Percentiles rank a stretch among this genome's conserved stretches.
phyloP scores from a whole-genome alignment of 2,113 vertebrate species.

The Vulpes vulpes region DNA sequence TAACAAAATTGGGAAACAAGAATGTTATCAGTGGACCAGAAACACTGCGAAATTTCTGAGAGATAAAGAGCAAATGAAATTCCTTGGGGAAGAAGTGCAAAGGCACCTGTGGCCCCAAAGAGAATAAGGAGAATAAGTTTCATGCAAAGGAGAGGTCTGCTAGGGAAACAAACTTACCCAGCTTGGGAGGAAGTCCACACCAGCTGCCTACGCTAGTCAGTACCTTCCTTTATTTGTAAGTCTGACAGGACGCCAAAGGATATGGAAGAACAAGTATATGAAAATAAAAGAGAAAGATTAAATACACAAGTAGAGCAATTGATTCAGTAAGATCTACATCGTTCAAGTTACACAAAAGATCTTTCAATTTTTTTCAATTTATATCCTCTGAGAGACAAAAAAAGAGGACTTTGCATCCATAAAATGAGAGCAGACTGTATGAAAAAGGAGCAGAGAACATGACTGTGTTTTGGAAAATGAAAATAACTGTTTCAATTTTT shows the following conservation, averaged over 20 bases:
- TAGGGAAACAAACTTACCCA: background rate
- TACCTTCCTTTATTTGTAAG: background rate
- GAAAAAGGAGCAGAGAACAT: background rate
- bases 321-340: background rate
- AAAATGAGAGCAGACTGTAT: slow-evolving; percentile 13
- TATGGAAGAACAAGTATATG: background rate
- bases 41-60: background rate
- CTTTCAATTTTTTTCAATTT: background rate
- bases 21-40: background rate
- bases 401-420: background rate
- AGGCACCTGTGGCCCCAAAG: background rate
- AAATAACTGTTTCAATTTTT: slow-evolving; percentile 20
- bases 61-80: slow-evolving; percentile 46
- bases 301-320: background rate
- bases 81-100: slow-evolving; percentile 5
- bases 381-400: background rate
- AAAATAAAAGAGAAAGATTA: slow-evolving; percentile 31
- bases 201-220: background rate
- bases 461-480: background rate
- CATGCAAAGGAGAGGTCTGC: background rate
- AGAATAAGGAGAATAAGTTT: background rate
- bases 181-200: background rate
- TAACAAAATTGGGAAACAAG: slow-evolving; percentile 13
- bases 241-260: background rate
- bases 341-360: slow-evolving; percentile 4